phyloP scores from a whole-genome alignment of 2,888 invertebrate genomes.

The Nymphalis polychloros region DNA sequence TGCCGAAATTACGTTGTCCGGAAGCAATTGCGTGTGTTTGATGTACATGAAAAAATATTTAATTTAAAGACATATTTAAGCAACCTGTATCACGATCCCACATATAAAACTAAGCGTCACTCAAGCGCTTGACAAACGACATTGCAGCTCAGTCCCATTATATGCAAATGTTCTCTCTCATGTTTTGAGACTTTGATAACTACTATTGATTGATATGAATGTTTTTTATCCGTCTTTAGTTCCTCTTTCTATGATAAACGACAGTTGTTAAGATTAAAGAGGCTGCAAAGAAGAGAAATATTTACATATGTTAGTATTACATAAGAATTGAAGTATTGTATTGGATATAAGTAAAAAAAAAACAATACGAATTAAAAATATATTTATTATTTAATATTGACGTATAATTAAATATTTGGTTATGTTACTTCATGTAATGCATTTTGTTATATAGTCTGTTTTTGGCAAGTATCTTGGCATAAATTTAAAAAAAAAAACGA shows the following conservation, averaged over 20 bases:
- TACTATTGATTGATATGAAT: slow-evolving; percentile 62
- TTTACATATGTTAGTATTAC: slow-evolving; percentile 1
- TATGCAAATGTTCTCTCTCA: slow-evolving; percentile 78
- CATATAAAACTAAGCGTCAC: slow-evolving; percentile 50
- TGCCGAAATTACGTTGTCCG: too few species aligned
- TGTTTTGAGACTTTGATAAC: slow-evolving; percentile 58
- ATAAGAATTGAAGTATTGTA: background rate
- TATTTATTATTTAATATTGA: background rate
- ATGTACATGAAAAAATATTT: too few species aligned
- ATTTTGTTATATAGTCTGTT: background rate
- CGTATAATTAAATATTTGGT: background rate
- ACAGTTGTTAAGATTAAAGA: slow-evolving; percentile 3
- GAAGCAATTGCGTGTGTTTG: too few species aligned
- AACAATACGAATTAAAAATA: background rate
- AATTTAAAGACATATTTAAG: slow-evolving; percentile 9
- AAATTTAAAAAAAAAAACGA: too few species aligned
- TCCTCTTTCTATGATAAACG: slow-evolving; percentile 10
- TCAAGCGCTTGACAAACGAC: slow-evolving; percentile 62
- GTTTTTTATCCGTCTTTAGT: slow-evolving; percentile 29
- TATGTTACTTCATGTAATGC: background rate
- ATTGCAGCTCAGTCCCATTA: slow-evolving; percentile 61
- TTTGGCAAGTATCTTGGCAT: background rate
- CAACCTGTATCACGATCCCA: slow-evolving; percentile 51
- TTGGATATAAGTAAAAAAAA: background rate
- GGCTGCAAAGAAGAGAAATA: background rate